Conservation (phyloP, 2,797 vertebrate species). For the Poecilia velifera region DNA sequence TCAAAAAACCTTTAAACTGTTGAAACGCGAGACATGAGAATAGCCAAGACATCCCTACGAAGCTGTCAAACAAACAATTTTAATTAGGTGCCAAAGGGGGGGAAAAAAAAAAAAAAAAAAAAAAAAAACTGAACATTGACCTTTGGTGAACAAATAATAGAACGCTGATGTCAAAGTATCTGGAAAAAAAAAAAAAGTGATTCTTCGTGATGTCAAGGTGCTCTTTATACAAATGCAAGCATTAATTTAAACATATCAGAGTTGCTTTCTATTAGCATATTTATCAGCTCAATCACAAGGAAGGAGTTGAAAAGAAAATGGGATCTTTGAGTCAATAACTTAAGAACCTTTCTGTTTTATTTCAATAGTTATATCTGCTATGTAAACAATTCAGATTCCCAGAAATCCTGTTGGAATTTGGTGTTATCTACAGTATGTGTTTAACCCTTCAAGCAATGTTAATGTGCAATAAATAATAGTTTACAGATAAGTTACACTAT, state of each 20-base stretch:
- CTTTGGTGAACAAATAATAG: conserved; percentile 47
- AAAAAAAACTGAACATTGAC: conserved; percentile 54
- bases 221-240: conserved; percentile 7
- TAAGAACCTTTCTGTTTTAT: neutral
- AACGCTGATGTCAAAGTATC: conserved; percentile 33
- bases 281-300: neutral
- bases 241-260: conserved; percentile 5
- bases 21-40: conserved; percentile 57
- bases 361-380: neutral
- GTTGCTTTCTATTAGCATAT: neutral
- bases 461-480: neutral
- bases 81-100: conserved; percentile 66
- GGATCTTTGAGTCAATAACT: neutral
- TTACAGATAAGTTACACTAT: neutral
- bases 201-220: neutral
- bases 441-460: neutral
- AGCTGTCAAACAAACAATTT: conserved; percentile 61
- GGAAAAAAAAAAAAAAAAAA: conserved; percentile 1
- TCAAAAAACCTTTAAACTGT: conserved; percentile 52
- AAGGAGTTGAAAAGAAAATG: neutral
- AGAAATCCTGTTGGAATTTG: neutral
- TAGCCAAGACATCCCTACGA: conserved; percentile 50
- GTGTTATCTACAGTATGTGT: neutral
- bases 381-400: neutral
- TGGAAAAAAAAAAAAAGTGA: neutral